A percentile compares a stretch with the other conserved stretches of the same genome.
phyloP scores from a whole-genome alignment of 2,113 vertebrate species.

The Apeltes quadracus region DNA sequence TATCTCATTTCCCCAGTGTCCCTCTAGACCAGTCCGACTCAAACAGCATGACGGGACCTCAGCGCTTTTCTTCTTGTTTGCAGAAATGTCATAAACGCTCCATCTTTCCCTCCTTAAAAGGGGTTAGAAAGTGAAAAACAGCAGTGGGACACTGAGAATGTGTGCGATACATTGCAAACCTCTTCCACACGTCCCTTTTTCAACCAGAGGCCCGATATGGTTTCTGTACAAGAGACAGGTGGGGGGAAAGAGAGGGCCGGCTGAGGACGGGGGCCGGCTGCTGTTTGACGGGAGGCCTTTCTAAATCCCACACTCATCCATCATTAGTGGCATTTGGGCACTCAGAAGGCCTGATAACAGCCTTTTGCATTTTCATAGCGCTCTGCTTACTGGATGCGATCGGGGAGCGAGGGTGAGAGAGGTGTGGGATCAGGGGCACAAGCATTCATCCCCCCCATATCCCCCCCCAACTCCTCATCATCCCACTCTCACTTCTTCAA shows the following conservation, averaged over 20 bases:
- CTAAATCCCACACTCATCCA: constrained; percentile 79
- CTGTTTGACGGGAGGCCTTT: constrained; percentile 76
- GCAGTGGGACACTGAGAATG: constrained; percentile 74
- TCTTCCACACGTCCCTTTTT: constrained; percentile 77
- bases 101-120: constrained; percentile 42
- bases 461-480: constrained; percentile 54
- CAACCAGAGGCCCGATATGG: constrained; percentile 68
- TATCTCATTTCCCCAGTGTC: constrained; percentile 72
- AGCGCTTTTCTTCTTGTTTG: constrained; percentile 25
- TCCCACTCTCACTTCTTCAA: constrained; percentile 62
- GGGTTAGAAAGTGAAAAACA: constrained; percentile 79
- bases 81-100: constrained; percentile 30
- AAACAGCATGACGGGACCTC: constrained; percentile 35
- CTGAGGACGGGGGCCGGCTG: constrained; percentile 56
- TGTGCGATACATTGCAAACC: constrained; percentile 81
- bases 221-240: constrained; percentile 79
- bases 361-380: constrained; percentile 76
- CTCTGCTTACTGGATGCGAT: constrained; percentile 70
- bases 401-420: constrained; percentile 37
- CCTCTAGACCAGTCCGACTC: constrained; percentile 70
- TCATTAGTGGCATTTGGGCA: constrained; percentile 71
- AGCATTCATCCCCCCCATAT: constrained; percentile 35
- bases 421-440: constrained; percentile 39
- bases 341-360: constrained; percentile 77
- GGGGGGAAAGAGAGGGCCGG: constrained; percentile 76